phyloP scores from a whole-genome alignment of 1,140 invertebrate species.

The Acyrthosiphon pisum region DNA sequence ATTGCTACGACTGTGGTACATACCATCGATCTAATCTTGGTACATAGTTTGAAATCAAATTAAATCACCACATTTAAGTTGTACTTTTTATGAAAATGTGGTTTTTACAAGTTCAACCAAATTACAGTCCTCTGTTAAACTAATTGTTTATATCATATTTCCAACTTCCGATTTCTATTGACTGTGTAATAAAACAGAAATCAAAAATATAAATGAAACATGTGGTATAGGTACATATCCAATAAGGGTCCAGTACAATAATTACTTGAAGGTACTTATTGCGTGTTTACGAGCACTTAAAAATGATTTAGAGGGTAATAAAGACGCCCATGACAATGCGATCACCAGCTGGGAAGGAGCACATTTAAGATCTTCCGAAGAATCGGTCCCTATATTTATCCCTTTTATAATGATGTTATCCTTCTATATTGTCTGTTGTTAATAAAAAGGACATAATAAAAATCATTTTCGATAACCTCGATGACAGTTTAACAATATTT shows the following conservation, averaged over 20 bases:
- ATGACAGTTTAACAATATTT: background rate
- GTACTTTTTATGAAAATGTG: background rate
- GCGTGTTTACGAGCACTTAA: background rate
- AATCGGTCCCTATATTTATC: background rate
- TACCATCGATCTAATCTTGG: background rate
- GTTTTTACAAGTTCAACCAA: background rate
- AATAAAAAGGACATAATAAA: background rate
- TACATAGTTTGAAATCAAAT: background rate
- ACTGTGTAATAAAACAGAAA: background rate
- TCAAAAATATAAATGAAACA: background rate
- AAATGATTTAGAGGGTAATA: background rate
- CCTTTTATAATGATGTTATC: constrained; percentile 4
- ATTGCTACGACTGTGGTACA: background rate
- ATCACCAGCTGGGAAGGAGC: background rate
- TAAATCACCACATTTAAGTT: background rate
- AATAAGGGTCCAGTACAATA: background rate
- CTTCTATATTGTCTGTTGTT: background rate
- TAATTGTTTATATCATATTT: background rate
- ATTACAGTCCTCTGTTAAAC: background rate
- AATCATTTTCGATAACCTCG: background rate
- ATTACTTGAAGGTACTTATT: background rate
- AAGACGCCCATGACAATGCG: background rate
- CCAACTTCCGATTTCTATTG: background rate
- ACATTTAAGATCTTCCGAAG: background rate
- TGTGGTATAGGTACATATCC: background rate